These are phyloP conservation scores for Andrena praecox DNA, from an alignment of 2,888 invertebrate species.

Conservation along the genomic window DNA sequence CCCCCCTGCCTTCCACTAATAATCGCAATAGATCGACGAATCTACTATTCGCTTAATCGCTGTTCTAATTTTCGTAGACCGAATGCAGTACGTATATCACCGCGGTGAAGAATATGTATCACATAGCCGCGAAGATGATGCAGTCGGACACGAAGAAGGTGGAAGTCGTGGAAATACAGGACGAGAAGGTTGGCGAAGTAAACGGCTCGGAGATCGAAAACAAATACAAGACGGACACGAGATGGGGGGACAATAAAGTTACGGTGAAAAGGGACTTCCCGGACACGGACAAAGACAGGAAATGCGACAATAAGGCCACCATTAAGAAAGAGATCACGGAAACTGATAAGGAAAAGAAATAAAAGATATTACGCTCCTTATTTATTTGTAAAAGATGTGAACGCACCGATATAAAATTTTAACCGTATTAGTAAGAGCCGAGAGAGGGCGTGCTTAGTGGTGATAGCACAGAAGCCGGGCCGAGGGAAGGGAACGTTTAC, in stretches of 20 bases:
- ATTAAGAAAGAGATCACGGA: slow-evolving; percentile 80
- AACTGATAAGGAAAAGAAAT: slow-evolving; percentile 81
- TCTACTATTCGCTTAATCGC: not conserved
- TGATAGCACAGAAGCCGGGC: slow-evolving; percentile 16
- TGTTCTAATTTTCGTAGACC: slow-evolving; percentile 85
- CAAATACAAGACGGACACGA: slow-evolving; percentile 82
- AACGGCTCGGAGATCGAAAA: slow-evolving; percentile 82
- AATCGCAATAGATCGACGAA: not conserved
- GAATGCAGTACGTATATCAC: slow-evolving; percentile 90
- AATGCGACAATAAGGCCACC: slow-evolving; percentile 79
- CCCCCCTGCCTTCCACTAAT: not conserved
- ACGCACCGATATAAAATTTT: slow-evolving; percentile 43
- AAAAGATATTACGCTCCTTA: slow-evolving; percentile 52
- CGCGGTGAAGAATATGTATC: slow-evolving; percentile 86
- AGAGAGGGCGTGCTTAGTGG: slow-evolving; percentile 33
- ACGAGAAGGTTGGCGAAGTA: slow-evolving; percentile 81
- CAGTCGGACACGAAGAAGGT: slow-evolving; percentile 82
- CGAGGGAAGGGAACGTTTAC: slow-evolving; percentile 32
- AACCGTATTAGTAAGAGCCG: slow-evolving; percentile 37
- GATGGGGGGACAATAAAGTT: slow-evolving; percentile 82
- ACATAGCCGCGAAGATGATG: slow-evolving; percentile 80
- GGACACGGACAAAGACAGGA: slow-evolving; percentile 80
- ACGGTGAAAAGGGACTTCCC: slow-evolving; percentile 79
- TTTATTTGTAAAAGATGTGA: slow-evolving; percentile 48
- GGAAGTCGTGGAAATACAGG: slow-evolving; percentile 83